Evolutionary conservation across 2,888 invertebrate species (phyloP).

Genomic region (Cryptocheilus praepositus): DNA sequence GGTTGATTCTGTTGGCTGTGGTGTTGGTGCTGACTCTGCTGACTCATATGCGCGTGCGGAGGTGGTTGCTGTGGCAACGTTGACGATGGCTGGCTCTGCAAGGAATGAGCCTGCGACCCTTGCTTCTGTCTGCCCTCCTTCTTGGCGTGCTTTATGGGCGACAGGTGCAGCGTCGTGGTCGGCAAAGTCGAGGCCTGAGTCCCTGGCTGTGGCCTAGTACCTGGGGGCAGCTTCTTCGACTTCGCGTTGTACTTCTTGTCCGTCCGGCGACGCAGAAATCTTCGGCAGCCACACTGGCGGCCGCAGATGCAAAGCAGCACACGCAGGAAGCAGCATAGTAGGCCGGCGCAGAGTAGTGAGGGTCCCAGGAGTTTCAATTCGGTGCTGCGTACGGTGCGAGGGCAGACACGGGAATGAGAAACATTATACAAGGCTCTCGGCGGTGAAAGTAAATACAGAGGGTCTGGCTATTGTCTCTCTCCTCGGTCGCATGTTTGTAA

Average conservation of each 20-base stretch:
- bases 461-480: no score
- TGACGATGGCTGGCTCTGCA: constrained; percentile 31
- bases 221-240: constrained; percentile 44
- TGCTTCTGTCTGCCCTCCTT: constrained; percentile 31
- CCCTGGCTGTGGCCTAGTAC: no score
- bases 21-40: constrained; percentile 37
- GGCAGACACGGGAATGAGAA: no score
- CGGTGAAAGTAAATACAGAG: no score
- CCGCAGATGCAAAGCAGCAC: constrained; percentile 90
- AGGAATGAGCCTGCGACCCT: constrained; percentile 14
- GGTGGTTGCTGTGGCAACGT: constrained; percentile 26
- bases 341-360: constrained; percentile 85
- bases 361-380: constrained; percentile 92
- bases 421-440: no score
- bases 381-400: constrained; percentile 77
- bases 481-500: no score
- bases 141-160: constrained; percentile 32
- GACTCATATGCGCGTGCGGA: constrained; percentile 44
- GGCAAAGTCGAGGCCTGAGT: constrained; percentile 44
- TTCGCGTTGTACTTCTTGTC: constrained; percentile 57
- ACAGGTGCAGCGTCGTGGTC: constrained; percentile 57
- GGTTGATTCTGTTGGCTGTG: constrained; percentile 27
- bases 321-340: constrained; percentile 88
- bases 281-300: constrained; percentile 83
- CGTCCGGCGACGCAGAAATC: constrained; percentile 67